A percentile compares a stretch with the other conserved stretches of the same genome.
Evolutionary conservation across 2,888 invertebrate genomes (phyloP).

Genomic region (Nesidiocoris tenuis): DNA sequence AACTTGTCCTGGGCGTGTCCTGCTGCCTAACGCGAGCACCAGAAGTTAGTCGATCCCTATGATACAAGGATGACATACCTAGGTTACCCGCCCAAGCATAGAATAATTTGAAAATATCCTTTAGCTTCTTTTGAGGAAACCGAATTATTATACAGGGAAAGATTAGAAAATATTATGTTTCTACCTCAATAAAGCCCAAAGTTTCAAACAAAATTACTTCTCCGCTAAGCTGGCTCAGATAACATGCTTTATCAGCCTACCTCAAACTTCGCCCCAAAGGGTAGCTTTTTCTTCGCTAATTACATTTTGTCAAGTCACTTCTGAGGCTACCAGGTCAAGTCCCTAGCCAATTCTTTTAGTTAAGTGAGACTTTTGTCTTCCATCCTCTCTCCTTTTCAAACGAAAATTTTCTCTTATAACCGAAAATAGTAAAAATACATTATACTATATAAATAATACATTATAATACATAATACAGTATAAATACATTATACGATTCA

Average conservation of each 20-base stretch:
- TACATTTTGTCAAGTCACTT: not conserved
- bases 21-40: too few species aligned
- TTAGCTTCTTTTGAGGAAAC: not conserved
- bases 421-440: too few species aligned
- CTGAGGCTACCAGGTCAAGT: not conserved
- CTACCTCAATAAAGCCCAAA: not conserved
- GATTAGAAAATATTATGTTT: not conserved
- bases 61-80: too few species aligned
- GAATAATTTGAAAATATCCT: too few species aligned
- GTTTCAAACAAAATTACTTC: not conserved
- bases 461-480: too few species aligned
- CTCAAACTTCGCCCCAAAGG: not conserved
- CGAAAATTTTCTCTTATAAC: too few species aligned
- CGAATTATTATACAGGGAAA: not conserved
- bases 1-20: too few species aligned
- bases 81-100: too few species aligned
- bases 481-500: too few species aligned
- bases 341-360: not conserved
- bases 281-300: not conserved
- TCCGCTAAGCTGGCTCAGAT: not conserved
- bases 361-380: not conserved
- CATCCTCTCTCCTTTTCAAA: not conserved
- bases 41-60: too few species aligned
- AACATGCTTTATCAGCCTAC: not conserved
- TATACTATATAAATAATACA: too few species aligned